Percentiles rank a stretch among this genome's conserved stretches.
Conservation (phyloP, 2,888 invertebrate species). For the Miltochrista miniata region DNA sequence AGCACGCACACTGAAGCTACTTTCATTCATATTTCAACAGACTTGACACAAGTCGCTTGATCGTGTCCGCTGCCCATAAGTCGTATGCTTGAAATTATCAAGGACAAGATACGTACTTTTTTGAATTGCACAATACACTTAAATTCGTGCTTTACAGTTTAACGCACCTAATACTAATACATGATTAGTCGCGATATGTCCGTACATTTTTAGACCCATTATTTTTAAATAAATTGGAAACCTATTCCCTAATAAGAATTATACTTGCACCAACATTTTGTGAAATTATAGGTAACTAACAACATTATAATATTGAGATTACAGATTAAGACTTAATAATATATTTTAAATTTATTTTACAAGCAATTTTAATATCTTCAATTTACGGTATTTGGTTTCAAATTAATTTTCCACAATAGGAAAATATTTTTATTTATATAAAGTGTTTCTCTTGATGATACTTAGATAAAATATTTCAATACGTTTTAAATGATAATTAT, state of each 20-base stretch:
- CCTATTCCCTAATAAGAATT: conserved; percentile 5
- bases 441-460: conserved; percentile 39
- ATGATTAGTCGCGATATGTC: too few species aligned
- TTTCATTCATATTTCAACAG: too few species aligned
- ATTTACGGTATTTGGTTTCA: conserved; percentile 77
- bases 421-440: conserved; percentile 39
- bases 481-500: not conserved
- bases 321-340: conserved; percentile 51
- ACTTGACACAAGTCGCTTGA: too few species aligned
- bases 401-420: conserved; percentile 51
- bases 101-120: too few species aligned
- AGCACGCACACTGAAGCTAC: too few species aligned
- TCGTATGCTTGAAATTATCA: too few species aligned
- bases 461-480: not conserved
- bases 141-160: too few species aligned
- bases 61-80: too few species aligned
- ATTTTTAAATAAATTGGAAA: too few species aligned
- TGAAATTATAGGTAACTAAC: conserved; percentile 73
- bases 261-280: conserved; percentile 66
- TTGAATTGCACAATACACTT: too few species aligned
- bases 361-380: conserved; percentile 52
- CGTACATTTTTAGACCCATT: too few species aligned
- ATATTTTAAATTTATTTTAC: conserved; percentile 56
- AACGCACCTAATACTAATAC: too few species aligned
- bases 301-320: conserved; percentile 66